Evolutionary conservation across 2,888 invertebrate species (phyloP).

Genomic region (Steinernema scapterisci): DNA sequence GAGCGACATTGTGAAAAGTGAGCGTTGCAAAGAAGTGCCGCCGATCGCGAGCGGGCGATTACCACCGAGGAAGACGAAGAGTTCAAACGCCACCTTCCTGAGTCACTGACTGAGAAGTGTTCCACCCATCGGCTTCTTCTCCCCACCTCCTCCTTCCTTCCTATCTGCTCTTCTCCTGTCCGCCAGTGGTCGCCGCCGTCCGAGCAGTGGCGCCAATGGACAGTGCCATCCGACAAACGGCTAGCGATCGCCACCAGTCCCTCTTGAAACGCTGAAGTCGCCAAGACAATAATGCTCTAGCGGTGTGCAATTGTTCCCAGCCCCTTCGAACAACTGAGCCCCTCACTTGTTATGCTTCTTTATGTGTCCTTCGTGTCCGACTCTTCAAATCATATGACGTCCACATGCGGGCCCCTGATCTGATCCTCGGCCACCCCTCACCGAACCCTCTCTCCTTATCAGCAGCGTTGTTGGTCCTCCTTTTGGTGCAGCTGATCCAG

Average conservation of each 20-base stretch:
- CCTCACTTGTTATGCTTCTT: conserved; percentile 27
- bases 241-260: conserved; percentile 7
- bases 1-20: conserved; percentile 17
- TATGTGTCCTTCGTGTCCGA: background rate
- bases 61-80: background rate
- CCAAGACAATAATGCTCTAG: conserved; percentile 20
- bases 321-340: conserved; percentile 3
- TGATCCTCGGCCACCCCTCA: background rate
- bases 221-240: conserved; percentile 28
- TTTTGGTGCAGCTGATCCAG: conserved; percentile 2
- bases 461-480: conserved; percentile 21
- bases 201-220: conserved; percentile 20
- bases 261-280: background rate
- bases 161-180: background rate
- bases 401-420: conserved; percentile 28
- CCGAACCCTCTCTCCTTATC: too few relatives aligned
- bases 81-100: too few relatives aligned
- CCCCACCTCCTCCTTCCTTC: background rate
- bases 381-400: conserved; percentile 21
- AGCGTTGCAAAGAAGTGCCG: conserved; percentile 25
- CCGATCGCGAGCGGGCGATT: background rate
- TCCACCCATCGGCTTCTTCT: background rate
- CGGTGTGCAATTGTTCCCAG: conserved; percentile 16
- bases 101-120: background rate
- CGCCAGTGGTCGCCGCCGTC: conserved; percentile 24